phyloP scores from a whole-genome alignment of 1,140 invertebrate genomes.

The Pogonognathellus flavescens region DNA sequence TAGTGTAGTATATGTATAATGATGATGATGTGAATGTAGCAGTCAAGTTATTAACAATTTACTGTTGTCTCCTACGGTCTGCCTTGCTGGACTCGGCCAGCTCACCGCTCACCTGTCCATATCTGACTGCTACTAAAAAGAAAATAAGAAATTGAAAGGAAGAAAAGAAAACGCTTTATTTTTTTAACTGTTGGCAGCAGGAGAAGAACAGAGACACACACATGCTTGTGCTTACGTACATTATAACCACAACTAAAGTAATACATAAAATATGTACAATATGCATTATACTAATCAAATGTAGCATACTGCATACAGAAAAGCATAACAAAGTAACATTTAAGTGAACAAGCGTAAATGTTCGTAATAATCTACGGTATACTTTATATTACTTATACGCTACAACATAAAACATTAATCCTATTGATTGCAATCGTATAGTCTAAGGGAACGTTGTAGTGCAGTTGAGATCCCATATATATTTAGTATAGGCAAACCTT shows the following conservation, averaged over 20 bases:
- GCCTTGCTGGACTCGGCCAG: slow-evolving; percentile 1
- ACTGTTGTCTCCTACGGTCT: too few species aligned
- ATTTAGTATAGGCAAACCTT: not conserved
- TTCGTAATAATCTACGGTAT: too few species aligned
- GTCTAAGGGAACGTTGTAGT: not conserved
- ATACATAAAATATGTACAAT: too few species aligned
- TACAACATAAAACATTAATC: not conserved
- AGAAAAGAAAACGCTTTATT: slow-evolving; percentile 36
- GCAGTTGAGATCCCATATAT: slow-evolving; percentile 23
- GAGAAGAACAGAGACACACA: slow-evolving; percentile 34
- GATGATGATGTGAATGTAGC: not conserved
- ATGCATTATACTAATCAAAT: too few species aligned
- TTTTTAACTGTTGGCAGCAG: slow-evolving; percentile 34
- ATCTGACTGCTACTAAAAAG: slow-evolving; percentile 46
- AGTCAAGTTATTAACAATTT: too few species aligned
- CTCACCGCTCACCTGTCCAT: slow-evolving; percentile 2
- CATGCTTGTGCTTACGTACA: too few species aligned
- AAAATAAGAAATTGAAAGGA: slow-evolving; percentile 50
- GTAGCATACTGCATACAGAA: too few species aligned
- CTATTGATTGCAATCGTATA: slow-evolving; percentile 26
- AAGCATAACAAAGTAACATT: too few species aligned
- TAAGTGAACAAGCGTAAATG: too few species aligned
- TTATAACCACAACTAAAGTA: too few species aligned
- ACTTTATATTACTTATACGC: too few species aligned
- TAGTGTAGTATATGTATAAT: not conserved